Evolutionary conservation across 2,888 invertebrate species (phyloP).

Genomic region (Rapana venosa): DNA sequence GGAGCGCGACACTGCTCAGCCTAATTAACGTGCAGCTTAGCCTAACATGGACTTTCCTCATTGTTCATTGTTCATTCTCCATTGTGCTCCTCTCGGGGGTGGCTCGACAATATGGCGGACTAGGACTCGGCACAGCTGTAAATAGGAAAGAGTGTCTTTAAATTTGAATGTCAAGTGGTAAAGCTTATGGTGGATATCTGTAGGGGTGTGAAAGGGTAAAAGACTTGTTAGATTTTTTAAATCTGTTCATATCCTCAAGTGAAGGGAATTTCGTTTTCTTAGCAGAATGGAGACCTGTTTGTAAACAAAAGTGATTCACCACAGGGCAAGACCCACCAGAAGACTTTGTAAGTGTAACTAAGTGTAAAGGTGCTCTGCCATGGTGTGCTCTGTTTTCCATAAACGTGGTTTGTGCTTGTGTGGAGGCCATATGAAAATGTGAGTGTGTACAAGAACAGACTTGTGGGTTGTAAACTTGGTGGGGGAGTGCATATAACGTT

Average conservation of each 20-base stretch:
- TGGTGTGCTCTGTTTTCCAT: neutral
- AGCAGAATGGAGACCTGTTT: neutral
- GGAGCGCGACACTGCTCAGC: too few species aligned
- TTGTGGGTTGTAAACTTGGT: neutral
- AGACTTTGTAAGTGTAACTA: neutral
- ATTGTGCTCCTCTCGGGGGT: too few species aligned
- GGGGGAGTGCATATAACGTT: neutral
- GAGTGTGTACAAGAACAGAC: too few species aligned
- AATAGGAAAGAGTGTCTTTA: constrained; percentile 29
- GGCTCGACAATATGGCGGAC: too few species aligned
- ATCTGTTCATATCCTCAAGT: neutral
- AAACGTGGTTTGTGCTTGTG: neutral
- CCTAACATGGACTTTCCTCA: too few species aligned
- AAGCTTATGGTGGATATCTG: neutral
- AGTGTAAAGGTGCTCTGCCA: neutral
- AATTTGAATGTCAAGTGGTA: constrained; percentile 15
- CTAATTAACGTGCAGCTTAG: too few species aligned
- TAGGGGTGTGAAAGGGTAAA: neutral
- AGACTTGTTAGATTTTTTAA: neutral
- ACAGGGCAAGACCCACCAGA: neutral
- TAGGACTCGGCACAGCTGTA: constrained; percentile 24
- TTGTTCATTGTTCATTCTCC: too few species aligned
- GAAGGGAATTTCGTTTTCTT: neutral
- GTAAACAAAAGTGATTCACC: constrained; percentile 34
- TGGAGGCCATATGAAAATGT: neutral